These are phyloP conservation scores for Hydrocynus forskahlii DNA, from an alignment of 2,797 vertebrate species.

Conservation along the genomic window DNA sequence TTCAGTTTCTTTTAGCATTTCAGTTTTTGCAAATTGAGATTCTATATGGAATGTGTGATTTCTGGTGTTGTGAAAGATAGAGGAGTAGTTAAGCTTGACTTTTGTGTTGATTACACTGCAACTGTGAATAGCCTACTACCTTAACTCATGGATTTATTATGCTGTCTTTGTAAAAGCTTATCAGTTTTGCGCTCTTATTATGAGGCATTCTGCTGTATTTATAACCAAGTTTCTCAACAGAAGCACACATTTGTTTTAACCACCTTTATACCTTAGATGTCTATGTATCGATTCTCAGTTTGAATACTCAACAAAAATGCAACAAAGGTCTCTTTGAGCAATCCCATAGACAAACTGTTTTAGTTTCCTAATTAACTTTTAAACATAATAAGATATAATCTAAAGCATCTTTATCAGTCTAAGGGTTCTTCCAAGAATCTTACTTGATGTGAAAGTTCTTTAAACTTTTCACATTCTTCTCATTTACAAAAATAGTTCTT, in stretches of 20 bases:
- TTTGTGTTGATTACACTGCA: slow-evolving; percentile 2
- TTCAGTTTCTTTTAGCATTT: background rate
- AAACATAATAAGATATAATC: too few species aligned
- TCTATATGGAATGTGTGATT: background rate
- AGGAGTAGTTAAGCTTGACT: background rate
- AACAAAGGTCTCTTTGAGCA: too few species aligned
- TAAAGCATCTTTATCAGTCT: too few species aligned
- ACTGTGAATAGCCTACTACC: slow-evolving; percentile 14
- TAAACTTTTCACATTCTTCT: too few species aligned
- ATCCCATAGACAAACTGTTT: too few species aligned
- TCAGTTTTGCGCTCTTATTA: background rate
- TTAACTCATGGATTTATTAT: slow-evolving; percentile 13
- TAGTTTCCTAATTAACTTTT: too few species aligned
- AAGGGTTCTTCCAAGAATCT: too few species aligned
- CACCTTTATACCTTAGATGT: background rate
- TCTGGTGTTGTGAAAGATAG: slow-evolving; percentile 11
- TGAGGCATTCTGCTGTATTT: background rate
- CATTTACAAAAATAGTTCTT: too few species aligned
- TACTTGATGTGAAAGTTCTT: too few species aligned
- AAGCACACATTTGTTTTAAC: background rate
- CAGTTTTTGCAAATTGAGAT: slow-evolving; percentile 6
- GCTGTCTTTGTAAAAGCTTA: slow-evolving; percentile 12
- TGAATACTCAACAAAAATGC: background rate
- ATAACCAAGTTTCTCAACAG: background rate
- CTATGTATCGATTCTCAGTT: background rate